These are phyloP conservation scores for Tachina lurida DNA, from an alignment of 2,888 invertebrate species.

Conservation along the genomic window DNA sequence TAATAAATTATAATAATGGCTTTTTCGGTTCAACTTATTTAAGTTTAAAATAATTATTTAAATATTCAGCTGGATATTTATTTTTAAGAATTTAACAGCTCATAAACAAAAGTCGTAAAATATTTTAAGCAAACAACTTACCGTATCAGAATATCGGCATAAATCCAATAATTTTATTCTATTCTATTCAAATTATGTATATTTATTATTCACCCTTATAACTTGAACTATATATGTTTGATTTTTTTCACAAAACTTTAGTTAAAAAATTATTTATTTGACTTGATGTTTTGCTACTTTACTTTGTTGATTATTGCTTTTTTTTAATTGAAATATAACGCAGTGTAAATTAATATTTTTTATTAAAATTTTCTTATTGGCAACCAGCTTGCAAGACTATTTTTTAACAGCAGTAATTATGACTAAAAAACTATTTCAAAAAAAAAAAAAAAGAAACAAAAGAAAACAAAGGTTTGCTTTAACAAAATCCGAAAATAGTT, in stretches of 20 bases:
- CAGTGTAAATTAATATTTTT: neutral
- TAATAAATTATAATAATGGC: no score
- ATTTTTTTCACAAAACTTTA: no score
- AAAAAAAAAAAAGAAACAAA: neutral
- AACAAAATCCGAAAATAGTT: neutral
- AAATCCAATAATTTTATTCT: slow-evolving; percentile 42
- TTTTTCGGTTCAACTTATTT: no score
- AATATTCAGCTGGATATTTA: no score
- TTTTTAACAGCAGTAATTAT: slow-evolving; percentile 15
- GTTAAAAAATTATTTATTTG: no score
- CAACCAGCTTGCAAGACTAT: slow-evolving; percentile 31
- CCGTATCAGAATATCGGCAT: slow-evolving; percentile 39
- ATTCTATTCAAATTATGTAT: neutral
- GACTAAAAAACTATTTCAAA: slow-evolving; percentile 2
- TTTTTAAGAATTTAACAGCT: no score
- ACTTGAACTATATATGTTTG: neutral
- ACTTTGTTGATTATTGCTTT: no score
- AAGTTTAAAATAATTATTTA: no score
- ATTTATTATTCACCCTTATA: neutral
- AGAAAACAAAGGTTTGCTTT: slow-evolving; percentile 10
- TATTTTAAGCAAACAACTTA: slow-evolving; percentile 29
- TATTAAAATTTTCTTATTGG: slow-evolving; percentile 24
- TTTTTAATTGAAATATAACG: no score
- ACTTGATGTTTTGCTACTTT: no score
- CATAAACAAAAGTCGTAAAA: neutral